These are phyloP conservation scores for Strigamia maritima DNA, from an alignment of 2,888 invertebrate genomes.

Conservation along the genomic window DNA sequence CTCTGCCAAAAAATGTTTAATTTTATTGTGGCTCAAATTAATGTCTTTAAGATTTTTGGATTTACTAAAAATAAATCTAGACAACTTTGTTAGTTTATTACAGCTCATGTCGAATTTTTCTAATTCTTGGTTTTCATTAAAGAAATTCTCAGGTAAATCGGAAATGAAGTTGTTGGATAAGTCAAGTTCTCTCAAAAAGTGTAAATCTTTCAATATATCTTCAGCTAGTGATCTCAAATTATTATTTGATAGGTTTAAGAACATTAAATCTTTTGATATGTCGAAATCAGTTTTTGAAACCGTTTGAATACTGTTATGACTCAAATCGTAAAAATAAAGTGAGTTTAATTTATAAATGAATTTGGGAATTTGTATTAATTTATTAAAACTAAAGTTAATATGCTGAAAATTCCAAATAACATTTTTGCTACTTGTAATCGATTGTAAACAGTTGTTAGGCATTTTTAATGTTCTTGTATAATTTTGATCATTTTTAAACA, in stretches of 20 bases:
- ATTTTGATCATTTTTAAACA: neutral
- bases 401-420: neutral
- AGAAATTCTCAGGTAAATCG: neutral
- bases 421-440: neutral
- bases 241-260: neutral
- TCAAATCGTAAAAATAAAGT: neutral
- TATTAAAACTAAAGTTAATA: no score
- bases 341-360: no score
- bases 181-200: neutral
- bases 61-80: no score
- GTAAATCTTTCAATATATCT: neutral
- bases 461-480: neutral
- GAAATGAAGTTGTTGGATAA: neutral
- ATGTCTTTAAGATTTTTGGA: neutral
- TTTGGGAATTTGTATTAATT: neutral
- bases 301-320: neutral
- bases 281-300: neutral
- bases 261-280: neutral
- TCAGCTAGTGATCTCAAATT: neutral
- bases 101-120: neutral
- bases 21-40: neutral
- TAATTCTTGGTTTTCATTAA: neutral
- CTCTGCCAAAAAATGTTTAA: no score
- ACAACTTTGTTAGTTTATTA: neutral
- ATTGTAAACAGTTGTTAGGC: no score